Evolutionary conservation across 2,888 invertebrate species (phyloP), one percentile per base, ranked within the genome.

Genomic region (Ametastegia equiseti): DNA sequence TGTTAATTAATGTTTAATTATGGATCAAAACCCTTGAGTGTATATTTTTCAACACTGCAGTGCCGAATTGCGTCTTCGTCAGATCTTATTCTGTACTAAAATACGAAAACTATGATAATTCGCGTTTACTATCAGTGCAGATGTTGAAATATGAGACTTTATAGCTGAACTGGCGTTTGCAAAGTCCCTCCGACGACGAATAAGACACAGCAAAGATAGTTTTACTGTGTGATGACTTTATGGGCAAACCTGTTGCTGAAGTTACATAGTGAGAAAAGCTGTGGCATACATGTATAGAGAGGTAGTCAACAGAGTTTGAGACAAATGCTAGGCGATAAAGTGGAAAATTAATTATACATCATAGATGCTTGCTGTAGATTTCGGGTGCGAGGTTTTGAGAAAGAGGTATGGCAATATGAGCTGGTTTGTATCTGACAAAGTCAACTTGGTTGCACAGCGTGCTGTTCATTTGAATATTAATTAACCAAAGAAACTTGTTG

Each of bases 321-420:
- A 78, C n/a, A 78, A 60, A 78, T 78, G 57, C 42, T 42, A 60
- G 11, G 60, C 42, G 78, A 78, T 63, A 60, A 23, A 39, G 63
- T 60, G 42, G 63, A 57, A 78, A 78, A 63, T 78, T 78, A 78
- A 78, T 78, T 78, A n/a, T n/a, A n/a, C n/a, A n/a, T n/a, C n/a
- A n/a, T n/a, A 19, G 33, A 78, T 27, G 63, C 42, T 30, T 57
- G 39, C 54, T n/a, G 27, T 11, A 27, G 57, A 30, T 54, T 60
- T 60, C 9, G 36, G 7, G 54, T n/a, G 27, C 23, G 45, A 63
- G 23, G 30, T 23, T 60, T n/a, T 27, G 27, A 78, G 54, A 63
- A 63, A 11, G 42, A n/a, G 77, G 57, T 77, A 39, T 23, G 6
- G 9, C 11, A 42, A 3, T 78, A 57, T 54, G 54, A 23, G 75